These are phyloP conservation scores for Larimichthys crocea DNA, from an alignment of 2,113 vertebrate species.

Conservation along the genomic window DNA sequence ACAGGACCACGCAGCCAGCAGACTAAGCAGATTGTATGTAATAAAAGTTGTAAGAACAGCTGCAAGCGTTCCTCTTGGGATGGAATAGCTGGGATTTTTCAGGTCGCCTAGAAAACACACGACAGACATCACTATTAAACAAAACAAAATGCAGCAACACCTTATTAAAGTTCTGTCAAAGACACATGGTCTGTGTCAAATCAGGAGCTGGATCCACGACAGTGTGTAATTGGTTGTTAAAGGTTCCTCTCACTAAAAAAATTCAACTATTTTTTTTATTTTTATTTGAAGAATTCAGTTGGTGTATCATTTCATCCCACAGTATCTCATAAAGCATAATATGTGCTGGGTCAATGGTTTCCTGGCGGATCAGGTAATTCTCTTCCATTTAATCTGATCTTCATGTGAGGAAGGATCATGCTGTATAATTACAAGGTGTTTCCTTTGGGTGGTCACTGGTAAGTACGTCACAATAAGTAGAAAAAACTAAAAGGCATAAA, in stretches of 20 bases:
- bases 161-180: neutral
- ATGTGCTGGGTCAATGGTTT: neutral
- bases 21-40: slow-evolving; percentile 86
- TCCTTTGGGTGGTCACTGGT: too few species aligned
- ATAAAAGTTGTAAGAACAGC: slow-evolving; percentile 90
- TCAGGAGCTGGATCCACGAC: neutral
- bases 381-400: too few species aligned
- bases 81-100: slow-evolving; percentile 89
- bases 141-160: neutral
- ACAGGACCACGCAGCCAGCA: slow-evolving; percentile 87
- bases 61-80: slow-evolving; percentile 89
- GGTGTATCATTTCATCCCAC: neutral
- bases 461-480: too few species aligned
- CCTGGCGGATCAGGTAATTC: neutral
- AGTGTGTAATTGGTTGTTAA: neutral
- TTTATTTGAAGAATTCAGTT: neutral
- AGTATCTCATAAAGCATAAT: neutral
- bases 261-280: too few species aligned
- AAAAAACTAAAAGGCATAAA: too few species aligned
- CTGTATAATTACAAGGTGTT: too few species aligned
- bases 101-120: slow-evolving; percentile 84
- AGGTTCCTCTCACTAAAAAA: neutral
- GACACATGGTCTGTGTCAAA: neutral
- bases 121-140: neutral
- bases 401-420: too few species aligned